Evolutionary conservation across 2,113 vertebrate species (phyloP).

Genomic region (Erpornis zantholeuca): DNA sequence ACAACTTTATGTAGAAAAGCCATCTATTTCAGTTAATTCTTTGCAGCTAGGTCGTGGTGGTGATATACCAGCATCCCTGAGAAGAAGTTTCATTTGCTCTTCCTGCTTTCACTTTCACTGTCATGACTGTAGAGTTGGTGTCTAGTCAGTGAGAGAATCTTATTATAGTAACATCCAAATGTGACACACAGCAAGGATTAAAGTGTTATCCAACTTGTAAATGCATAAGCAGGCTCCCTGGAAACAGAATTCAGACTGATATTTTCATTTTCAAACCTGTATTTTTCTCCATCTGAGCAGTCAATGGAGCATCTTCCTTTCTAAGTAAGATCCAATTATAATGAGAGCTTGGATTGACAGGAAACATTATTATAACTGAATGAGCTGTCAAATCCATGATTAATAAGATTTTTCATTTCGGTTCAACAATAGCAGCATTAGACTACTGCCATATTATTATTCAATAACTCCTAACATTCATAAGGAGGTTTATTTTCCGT

Average conservation of each 20-base stretch:
- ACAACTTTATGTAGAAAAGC: neutral
- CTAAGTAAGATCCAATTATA: constrained; percentile 69
- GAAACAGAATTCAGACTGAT: constrained; percentile 55
- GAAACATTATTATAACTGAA: constrained; percentile 63
- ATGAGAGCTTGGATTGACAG: constrained; percentile 56
- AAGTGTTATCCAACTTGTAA: constrained; percentile 47
- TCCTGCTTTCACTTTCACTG: constrained; percentile 2
- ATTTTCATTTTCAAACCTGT: constrained; percentile 63
- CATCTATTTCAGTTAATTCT: neutral
- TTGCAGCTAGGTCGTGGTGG: neutral
- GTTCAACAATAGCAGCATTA: constrained; percentile 60
- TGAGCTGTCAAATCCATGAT: constrained; percentile 73
- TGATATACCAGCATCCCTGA: neutral
- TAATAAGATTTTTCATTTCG: constrained; percentile 68
- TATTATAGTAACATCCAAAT: constrained; percentile 19
- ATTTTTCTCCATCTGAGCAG: constrained; percentile 64
- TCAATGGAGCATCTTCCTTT: constrained; percentile 69
- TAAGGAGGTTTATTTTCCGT: neutral
- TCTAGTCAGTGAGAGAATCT: constrained; percentile 24
- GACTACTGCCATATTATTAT: constrained; percentile 34
- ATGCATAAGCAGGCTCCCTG: constrained; percentile 34
- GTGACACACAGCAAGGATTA: constrained; percentile 45
- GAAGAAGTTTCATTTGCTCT: constrained; percentile 4
- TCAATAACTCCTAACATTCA: constrained; percentile 30
- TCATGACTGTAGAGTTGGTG: neutral